phyloP scores from a whole-genome alignment of 2,888 invertebrate species.

The Sinhomidia bicolor region DNA sequence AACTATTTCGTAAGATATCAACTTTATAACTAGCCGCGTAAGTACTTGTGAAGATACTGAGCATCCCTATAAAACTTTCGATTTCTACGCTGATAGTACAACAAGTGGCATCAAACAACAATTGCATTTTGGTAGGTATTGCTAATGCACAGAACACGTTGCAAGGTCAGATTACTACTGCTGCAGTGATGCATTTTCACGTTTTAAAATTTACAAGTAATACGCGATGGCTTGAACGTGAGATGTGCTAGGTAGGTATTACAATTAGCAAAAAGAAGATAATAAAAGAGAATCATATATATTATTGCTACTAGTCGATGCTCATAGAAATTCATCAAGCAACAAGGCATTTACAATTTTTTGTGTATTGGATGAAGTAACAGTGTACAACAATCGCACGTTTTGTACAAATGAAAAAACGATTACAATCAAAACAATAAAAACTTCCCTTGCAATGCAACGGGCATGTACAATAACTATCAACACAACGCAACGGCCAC shows the following conservation, averaged over 20 bases:
- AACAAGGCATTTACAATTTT: background rate
- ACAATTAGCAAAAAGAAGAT: background rate
- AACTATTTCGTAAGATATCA: constrained; percentile 30
- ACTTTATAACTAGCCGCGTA: too few species aligned
- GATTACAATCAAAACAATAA: background rate
- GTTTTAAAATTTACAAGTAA: background rate
- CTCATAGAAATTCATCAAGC: background rate
- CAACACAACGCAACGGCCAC: too few species aligned
- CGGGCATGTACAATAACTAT: background rate
- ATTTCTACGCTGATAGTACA: constrained; percentile 20
- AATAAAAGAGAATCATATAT: background rate
- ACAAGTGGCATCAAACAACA: background rate
- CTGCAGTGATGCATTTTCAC: background rate
- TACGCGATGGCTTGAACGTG: background rate
- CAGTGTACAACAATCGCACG: background rate
- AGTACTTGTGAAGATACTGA: background rate
- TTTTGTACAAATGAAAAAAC: constrained; percentile 11
- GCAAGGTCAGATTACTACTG: background rate
- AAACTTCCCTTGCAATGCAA: background rate
- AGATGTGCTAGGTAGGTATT: background rate
- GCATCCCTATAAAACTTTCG: constrained; percentile 41
- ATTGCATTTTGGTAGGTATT: background rate
- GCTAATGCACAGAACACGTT: background rate
- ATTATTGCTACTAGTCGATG: background rate
- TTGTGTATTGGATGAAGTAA: background rate